A percentile compares a stretch with the other conserved stretches of the same genome.
phyloP scores from a whole-genome alignment of 2,113 vertebrate species.

The Kryptolebias marmoratus region DNA sequence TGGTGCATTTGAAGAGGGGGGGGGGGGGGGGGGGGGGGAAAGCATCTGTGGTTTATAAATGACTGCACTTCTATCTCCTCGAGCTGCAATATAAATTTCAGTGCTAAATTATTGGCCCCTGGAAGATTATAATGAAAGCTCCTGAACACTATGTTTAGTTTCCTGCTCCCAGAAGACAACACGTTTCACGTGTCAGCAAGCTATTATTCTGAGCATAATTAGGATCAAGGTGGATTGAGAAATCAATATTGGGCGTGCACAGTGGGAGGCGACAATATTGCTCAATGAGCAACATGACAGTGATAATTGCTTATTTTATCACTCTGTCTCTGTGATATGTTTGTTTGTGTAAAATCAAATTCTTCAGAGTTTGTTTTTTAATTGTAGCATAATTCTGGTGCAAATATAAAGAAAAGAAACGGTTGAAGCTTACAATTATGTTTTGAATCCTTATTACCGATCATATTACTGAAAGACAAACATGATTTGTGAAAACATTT shows the following conservation, averaged over 20 bases:
- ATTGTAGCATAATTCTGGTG: conserved; percentile 12
- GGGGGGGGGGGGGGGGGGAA: not conserved
- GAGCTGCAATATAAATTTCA: conserved; percentile 43
- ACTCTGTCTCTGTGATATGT: conserved; percentile 26
- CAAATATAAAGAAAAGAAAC: conserved; percentile 1
- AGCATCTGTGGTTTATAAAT: conserved; percentile 33
- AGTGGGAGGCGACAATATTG: conserved; percentile 53
- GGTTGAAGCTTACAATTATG: conserved; percentile 8
- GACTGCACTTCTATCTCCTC: conserved; percentile 34
- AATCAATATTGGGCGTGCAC: conserved; percentile 48
- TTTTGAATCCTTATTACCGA: conserved; percentile 1
- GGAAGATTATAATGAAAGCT: conserved; percentile 57
- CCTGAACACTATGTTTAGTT: conserved; percentile 53
- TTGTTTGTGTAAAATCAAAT: conserved; percentile 25
- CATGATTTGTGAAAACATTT: conserved; percentile 9
- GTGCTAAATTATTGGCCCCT: conserved; percentile 48
- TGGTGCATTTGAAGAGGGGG: not conserved
- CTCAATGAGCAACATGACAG: conserved; percentile 59
- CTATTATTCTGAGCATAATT: conserved; percentile 70
- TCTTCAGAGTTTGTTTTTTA: conserved; percentile 14
- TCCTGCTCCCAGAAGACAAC: conserved; percentile 35
- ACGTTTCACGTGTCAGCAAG: conserved; percentile 56
- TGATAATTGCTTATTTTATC: conserved; percentile 70
- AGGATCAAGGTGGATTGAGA: conserved; percentile 67
- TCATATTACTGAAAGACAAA: conserved; percentile 17